Evolutionary conservation across 2,888 invertebrate genomes (phyloP).

Genomic region (Esperia sulphurella): DNA sequence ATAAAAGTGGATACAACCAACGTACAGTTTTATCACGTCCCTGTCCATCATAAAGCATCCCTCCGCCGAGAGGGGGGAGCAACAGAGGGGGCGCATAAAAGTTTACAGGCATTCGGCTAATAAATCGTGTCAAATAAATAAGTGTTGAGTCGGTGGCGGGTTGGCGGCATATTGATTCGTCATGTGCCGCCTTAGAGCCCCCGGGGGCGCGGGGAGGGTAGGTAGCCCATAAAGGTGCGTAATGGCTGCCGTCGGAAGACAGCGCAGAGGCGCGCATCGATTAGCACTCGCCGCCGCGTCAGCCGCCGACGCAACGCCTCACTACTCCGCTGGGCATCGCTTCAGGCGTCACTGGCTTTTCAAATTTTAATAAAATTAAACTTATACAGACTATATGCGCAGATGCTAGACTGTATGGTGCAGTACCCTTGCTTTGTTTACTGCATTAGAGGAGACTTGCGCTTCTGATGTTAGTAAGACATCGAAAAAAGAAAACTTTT

Average conservation of each 20-base stretch:
- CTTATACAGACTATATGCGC: too few relatives aligned
- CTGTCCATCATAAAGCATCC: conserved; percentile 72
- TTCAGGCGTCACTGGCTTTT: conserved; percentile 19
- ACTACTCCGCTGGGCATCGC: conserved; percentile 11
- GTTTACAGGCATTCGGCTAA: conserved; percentile 77
- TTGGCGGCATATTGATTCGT: conserved; percentile 79
- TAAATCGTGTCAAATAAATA: conserved; percentile 79
- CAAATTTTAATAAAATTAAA: conserved; percentile 11
- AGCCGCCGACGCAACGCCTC: conserved; percentile 68
- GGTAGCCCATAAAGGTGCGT: conserved; percentile 86
- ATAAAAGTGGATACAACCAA: conserved; percentile 63
- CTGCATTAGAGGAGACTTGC: not conserved
- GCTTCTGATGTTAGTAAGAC: too few relatives aligned
- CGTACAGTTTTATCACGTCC: conserved; percentile 70
- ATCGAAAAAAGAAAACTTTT: too few relatives aligned
- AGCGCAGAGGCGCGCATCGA: conserved; percentile 85
- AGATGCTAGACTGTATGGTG: too few relatives aligned
- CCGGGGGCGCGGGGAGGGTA: conserved; percentile 46
- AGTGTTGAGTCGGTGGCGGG: conserved; percentile 69
- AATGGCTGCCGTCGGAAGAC: conserved; percentile 85
- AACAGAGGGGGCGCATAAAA: conserved; percentile 70
- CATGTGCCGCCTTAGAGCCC: conserved; percentile 73
- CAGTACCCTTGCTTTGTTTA: not conserved
- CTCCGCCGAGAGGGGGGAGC: conserved; percentile 39
- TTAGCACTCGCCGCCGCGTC: conserved; percentile 81